A percentile compares a stretch with the other conserved stretches of the same genome.
phyloP scores from a whole-genome alignment of 2,113 vertebrate species.

The Vicugna pacos region DNA sequence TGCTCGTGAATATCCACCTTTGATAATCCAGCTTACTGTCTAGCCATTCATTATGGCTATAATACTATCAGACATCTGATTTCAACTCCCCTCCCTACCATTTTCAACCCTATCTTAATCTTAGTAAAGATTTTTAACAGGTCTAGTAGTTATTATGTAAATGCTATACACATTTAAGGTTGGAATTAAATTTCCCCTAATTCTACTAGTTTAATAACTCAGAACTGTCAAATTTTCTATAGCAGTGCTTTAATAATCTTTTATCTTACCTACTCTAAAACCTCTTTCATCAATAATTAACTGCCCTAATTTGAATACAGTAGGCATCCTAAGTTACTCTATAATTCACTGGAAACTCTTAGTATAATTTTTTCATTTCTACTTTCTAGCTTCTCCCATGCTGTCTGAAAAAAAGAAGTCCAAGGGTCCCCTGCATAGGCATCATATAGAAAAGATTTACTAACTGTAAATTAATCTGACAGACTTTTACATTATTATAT shows the following conservation, averaged over 20 bases:
- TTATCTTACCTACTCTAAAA: background rate
- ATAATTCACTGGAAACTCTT: background rate
- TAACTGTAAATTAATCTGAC: background rate
- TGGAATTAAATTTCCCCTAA: background rate
- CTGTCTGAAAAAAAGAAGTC: background rate
- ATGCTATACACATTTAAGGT: background rate
- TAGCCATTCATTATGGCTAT: background rate
- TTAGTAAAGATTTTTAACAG: background rate
- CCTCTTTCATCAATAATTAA: background rate
- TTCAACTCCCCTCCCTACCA: background rate
- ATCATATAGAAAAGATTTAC: background rate
- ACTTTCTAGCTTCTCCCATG: background rate
- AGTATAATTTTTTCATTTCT: background rate
- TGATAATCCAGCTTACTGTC: background rate
- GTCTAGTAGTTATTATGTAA: background rate
- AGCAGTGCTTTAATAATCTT: background rate
- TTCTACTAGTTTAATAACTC: background rate
- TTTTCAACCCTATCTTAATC: constrained; percentile 19
- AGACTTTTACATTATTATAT: background rate
- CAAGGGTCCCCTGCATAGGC: background rate
- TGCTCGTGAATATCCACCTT: background rate
- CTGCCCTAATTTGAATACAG: background rate
- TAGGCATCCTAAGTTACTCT: background rate
- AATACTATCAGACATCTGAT: background rate
- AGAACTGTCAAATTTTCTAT: background rate